Evolutionary conservation across 2,797 vertebrate species (phyloP).

Genomic region (Sphenodon punctatus): DNA sequence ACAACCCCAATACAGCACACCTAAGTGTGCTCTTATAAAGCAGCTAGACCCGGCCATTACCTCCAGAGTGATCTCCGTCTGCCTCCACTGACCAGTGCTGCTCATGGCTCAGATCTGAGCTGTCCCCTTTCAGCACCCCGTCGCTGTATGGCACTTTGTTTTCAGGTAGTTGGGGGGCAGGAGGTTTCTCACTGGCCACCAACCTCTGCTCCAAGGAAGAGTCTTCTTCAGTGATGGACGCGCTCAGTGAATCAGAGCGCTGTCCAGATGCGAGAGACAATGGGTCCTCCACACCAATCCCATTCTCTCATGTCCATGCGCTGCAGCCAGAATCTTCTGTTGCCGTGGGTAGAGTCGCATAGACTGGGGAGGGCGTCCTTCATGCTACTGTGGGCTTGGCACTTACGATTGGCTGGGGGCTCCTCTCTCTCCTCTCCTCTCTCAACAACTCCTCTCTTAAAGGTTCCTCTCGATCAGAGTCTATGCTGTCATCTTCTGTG

Average conservation of each 20-base stretch:
- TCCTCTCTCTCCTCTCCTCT: no score
- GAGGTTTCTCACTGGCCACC: slow-evolving; percentile 24
- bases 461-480: not conserved
- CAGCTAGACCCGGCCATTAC: no score
- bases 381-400: not conserved
- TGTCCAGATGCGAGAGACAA: slow-evolving; percentile 59
- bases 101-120: slow-evolving; percentile 74
- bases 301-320: slow-evolving; percentile 76
- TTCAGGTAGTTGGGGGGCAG: slow-evolving; percentile 28
- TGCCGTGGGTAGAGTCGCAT: not conserved
- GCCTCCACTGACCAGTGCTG: slow-evolving; percentile 77
- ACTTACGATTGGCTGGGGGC: no score
- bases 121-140: slow-evolving; percentile 77
- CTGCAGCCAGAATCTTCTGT: slow-evolving; percentile 82
- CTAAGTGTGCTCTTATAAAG: no score
- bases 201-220: slow-evolving; percentile 48
- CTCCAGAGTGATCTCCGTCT: slow-evolving; percentile 89
- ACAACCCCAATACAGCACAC: no score
- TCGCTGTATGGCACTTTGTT: slow-evolving; percentile 69
- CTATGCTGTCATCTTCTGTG: not conserved
- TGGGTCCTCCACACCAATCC: slow-evolving; percentile 70
- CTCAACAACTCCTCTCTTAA: no score
- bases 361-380: not conserved
- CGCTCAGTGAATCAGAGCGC: slow-evolving; percentile 73
- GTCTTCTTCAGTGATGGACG: slow-evolving; percentile 72